phyloP scores from a whole-genome alignment of 2,797 vertebrate genomes.

The Schizopygopsis pylzovi region DNA sequence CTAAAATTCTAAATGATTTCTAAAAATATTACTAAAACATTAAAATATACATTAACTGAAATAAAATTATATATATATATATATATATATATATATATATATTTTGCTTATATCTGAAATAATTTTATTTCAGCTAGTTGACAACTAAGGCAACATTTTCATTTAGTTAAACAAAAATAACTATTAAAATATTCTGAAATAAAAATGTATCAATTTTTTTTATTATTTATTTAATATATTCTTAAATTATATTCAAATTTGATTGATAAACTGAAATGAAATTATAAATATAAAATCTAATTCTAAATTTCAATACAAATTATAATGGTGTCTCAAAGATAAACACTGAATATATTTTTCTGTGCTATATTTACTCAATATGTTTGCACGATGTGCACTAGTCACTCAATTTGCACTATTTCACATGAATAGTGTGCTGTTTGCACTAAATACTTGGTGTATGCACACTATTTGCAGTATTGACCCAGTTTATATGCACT shows the following conservation, averaged over 20 bases:
- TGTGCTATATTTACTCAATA: not conserved
- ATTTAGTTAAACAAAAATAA: not conserved
- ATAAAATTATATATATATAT: too few species aligned
- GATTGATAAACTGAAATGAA: not conserved
- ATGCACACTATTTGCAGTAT: too few species aligned
- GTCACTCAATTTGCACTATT: too few species aligned
- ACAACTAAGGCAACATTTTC: not conserved
- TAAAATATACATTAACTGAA: not conserved
- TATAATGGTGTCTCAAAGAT: not conserved
- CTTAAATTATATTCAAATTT: too few species aligned
- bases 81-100: not conserved
- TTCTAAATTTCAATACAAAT: not conserved
- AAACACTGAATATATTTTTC: not conserved
- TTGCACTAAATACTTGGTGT: too few species aligned
- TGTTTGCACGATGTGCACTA: too few species aligned
- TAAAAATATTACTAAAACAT: too few species aligned
- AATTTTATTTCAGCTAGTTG: not conserved
- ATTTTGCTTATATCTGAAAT: not conserved
- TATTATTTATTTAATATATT: too few species aligned
- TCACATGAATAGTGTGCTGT: too few species aligned
- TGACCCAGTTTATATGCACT: too few species aligned
- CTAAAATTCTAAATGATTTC: too few species aligned
- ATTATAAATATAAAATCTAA: not conserved
- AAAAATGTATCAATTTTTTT: not conserved
- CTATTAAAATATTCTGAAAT: not conserved